Conservation (phyloP, 2,113 vertebrate species). For the Junco hyemalis region DNA sequence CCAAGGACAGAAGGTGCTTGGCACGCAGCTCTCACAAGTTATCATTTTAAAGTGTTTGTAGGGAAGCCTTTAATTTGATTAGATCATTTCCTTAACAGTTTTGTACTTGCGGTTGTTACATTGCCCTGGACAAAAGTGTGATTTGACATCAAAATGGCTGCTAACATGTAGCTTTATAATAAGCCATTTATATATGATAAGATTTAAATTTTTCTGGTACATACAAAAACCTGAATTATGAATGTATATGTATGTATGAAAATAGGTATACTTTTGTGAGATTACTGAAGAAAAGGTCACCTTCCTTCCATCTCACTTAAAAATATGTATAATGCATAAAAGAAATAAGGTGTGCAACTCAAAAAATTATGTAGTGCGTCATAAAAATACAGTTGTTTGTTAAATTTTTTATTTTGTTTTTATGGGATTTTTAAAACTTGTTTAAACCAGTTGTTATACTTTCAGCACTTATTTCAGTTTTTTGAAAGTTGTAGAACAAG, state of each 20-base stretch:
- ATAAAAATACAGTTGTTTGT: not conserved
- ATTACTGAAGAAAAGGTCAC: not conserved
- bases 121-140: not conserved
- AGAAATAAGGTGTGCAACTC: not conserved
- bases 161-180: not conserved
- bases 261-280: not conserved
- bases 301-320: not conserved
- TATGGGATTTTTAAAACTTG: rapidly evolving
- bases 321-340: not conserved
- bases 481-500: not conserved
- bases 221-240: not conserved
- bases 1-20: not conserved
- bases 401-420: not conserved
- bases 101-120: not conserved
- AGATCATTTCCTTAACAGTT: not conserved
- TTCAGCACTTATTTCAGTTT: not conserved
- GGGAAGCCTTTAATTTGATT: constrained; percentile 4
- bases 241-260: not conserved
- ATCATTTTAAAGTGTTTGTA: not conserved
- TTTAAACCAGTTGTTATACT: not conserved
- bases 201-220: not conserved
- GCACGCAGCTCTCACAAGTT: not conserved
- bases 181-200: not conserved
- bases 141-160: not conserved
- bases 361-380: not conserved